Base-by-base conservation (phyloP, 2,797 vertebrate genomes). In the Odontamblyopus lacepedii region DNA sequence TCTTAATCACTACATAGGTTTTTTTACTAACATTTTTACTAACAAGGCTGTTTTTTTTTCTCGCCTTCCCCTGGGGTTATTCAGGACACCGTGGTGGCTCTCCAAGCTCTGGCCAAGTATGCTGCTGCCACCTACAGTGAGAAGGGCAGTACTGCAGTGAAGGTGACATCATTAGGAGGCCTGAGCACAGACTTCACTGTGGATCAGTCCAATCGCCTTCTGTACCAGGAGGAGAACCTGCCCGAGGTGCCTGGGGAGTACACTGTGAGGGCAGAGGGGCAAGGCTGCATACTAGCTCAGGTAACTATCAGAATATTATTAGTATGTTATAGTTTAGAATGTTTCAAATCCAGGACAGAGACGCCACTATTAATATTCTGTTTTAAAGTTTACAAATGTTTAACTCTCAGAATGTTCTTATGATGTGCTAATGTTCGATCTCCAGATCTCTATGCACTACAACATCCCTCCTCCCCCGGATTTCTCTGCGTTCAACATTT, bases 71-170 rank as follows among this genome's bases (percentile, higher is more conserved):
- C 4, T 23, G 44, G 13, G 65, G 55, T 71, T 53, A 38, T 29
- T 63, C 83, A 97, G 97, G 95, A 96, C 78, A 97, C 95, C 0
- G 94, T 97, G 48, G 94, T 96, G 75, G 96, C 94, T 74, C 94
- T 97, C 53, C 95, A 97, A 87, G 96, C 95, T 2, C 88, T 98
- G 74, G 89, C 96, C 6, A 91, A 91, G 57, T 97, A 96, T 26
- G 94, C 92, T 27, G 69, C 90, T 5, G 88, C 85, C 78, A 94
- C 92, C 73, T 95, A 93, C 71, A 92, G 79, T 12, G 81, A 79
- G 0, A 91, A 92, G 2, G 93, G 94, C 59, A 73, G 67, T 13
- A 83, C 93, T 62, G 82, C 70, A 0, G 91, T 96, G 44, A 88
- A 63, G 4, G 90, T 96, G 78, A 91, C 85, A 1, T 93, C 94